Conservation (phyloP, 2,797 vertebrate genomes). For the Chelon auratus region DNA sequence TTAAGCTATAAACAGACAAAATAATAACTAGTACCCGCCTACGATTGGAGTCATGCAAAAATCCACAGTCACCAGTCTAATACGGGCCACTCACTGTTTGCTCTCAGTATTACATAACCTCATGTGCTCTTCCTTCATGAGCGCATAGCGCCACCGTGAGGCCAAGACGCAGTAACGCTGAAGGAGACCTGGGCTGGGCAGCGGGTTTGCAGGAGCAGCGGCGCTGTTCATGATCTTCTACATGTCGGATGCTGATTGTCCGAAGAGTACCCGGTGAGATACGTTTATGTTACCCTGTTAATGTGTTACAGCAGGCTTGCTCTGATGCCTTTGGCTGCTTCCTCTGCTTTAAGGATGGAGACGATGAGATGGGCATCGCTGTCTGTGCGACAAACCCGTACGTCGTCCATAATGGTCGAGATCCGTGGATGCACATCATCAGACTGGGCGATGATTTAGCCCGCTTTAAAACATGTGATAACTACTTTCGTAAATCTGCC, state of each 20-base stretch:
- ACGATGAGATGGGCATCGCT: constrained; percentile 43
- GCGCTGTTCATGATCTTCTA: constrained; percentile 36
- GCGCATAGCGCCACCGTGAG: constrained; percentile 74
- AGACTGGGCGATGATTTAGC: constrained; percentile 7
- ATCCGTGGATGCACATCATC: constrained; percentile 35
- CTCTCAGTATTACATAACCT: constrained; percentile 64
- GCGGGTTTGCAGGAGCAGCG: constrained; percentile 31
- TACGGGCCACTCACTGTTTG: constrained; percentile 18
- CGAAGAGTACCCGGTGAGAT: constrained; percentile 65
- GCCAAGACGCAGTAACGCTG: constrained; percentile 39
- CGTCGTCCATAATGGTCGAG: constrained; percentile 57
- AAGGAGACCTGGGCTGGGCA: constrained; percentile 73
- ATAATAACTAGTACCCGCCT: no score
- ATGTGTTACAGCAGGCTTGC: background rate
- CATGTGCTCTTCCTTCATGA: background rate
- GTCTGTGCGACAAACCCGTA: constrained; percentile 45
- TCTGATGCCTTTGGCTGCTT: background rate
- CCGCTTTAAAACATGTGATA: constrained; percentile 32
- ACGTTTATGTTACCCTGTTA: constrained; percentile 7
- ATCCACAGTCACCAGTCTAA: background rate
- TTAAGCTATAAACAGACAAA: no score
- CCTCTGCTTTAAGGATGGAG: constrained; percentile 25
- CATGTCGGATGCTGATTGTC: constrained; percentile 63
- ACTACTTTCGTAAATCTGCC: background rate
- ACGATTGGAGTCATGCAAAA: background rate